Base-by-base conservation (phyloP, 1,140 invertebrate genomes). In the Drosophila novamexicana region DNA sequence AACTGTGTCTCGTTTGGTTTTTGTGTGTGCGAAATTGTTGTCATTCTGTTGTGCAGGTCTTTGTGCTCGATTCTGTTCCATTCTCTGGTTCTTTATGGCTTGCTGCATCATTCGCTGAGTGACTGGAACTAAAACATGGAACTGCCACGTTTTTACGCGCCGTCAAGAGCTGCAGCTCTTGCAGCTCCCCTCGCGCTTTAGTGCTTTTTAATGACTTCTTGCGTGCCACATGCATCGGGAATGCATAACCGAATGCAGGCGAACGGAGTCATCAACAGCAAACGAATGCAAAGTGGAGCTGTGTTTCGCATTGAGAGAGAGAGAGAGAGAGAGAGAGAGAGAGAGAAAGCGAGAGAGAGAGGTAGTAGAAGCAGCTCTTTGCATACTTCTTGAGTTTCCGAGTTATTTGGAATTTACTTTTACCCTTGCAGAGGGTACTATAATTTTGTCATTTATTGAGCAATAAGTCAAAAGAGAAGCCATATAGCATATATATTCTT, bases 161-260 rank as follows among this genome's bases (percentile, higher is more conserved):
- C 75, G 72, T 64, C 61, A 50, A 70, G 18, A 37, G 36, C 50
- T 64, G 18, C 22, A 29, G 22, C 22, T 29, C 22, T 29, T 29
- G 22, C n/a, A 72, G 53, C 69, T 32, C 6, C 64, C 34, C 64
- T 68, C 62, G 79, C 67, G 77, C 80, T 77, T 75, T 74, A 80
- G 74, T 65, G 81, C 69, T 74, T 77, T 78, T 86, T 82, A 82
- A 82, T 88, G 79, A 76, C 71, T 76, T 88, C 79, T 86, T 88
- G 82, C 83, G 82, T 86, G 82, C 83, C 83, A 88, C 82, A 86
- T 86, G 83, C 82, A 88, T 58, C 74, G 77, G 39, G 71, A 75
- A 78, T 78, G 67, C 67, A 75, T 59, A 59, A 57, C 44, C 39
- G 44, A 40, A 12, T 29, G 6, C 6, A 14, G n/a, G 40, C 36